Percentiles rank a stretch among this genome's conserved stretches.
phyloP scores from a whole-genome alignment of 1,140 invertebrate genomes.

The Penaeus indicus region DNA sequence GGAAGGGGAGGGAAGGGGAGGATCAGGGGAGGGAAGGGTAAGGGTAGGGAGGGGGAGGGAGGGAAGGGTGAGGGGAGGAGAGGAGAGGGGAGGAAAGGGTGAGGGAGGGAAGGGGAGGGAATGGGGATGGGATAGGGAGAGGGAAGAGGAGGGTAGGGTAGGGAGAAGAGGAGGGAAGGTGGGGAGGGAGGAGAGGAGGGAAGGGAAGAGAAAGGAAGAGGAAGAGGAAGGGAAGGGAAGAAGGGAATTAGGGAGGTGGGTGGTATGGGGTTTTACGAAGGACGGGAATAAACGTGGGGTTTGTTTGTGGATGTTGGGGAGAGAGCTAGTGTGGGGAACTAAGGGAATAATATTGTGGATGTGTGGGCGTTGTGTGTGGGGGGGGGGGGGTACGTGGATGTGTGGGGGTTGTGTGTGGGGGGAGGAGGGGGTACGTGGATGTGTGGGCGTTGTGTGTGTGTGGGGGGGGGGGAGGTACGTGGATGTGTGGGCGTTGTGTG shows the following conservation, averaged over 20 bases:
- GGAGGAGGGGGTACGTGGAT: background rate
- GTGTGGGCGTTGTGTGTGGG: conserved; percentile 3
- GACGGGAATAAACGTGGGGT: too few species aligned
- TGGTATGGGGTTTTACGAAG: background rate
- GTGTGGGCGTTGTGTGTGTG: too few species aligned
- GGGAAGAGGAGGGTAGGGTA: background rate
- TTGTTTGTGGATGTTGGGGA: too few species aligned
- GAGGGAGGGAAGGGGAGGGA: background rate
- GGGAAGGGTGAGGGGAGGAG: background rate
- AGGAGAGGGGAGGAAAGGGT: background rate
- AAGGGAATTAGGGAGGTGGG: background rate
- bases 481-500: too few species aligned
- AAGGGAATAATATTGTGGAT: too few species aligned
- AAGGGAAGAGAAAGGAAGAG: background rate
- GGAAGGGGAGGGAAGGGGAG: too few species aligned
- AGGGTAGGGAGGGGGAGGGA: background rate
- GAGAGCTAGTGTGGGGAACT: too few species aligned
- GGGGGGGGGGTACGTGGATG: background rate
- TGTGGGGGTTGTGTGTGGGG: too few species aligned
- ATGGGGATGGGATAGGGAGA: background rate
- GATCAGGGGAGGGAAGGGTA: too few species aligned
- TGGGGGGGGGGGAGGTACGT: too few species aligned
- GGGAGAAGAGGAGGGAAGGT: background rate
- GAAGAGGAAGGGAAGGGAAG: background rate
- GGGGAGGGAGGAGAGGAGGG: background rate